phyloP scores from a whole-genome alignment of 2,797 vertebrate species.

The Sebastes variabilis region DNA sequence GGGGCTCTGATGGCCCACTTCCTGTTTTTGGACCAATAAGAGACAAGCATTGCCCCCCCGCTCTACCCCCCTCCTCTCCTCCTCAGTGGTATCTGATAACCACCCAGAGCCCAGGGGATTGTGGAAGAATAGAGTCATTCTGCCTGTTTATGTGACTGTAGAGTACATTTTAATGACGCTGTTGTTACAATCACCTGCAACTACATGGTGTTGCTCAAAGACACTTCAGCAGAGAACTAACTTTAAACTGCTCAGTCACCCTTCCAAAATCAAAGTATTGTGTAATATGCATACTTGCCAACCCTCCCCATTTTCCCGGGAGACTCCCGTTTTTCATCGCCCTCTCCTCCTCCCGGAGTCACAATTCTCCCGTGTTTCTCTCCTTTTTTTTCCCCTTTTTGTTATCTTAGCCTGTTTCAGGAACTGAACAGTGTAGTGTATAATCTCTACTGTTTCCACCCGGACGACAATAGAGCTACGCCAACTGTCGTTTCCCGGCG shows the following conservation, averaged over 20 bases:
- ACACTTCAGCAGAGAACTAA: not conserved
- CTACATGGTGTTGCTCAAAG: not conserved
- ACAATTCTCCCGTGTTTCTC: too few species aligned
- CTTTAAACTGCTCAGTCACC: not conserved
- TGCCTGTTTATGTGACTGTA: slow-evolving; percentile 32
- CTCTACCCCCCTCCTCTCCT: not conserved
- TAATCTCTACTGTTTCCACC: too few species aligned
- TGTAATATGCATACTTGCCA: too few species aligned
- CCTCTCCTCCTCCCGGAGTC: too few species aligned
- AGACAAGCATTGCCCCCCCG: not conserved
- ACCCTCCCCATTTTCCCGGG: too few species aligned
- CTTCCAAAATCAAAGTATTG: not conserved
- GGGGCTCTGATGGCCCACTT: slow-evolving; percentile 68
- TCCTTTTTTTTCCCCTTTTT: too few species aligned
- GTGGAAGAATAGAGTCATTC: slow-evolving; percentile 32
- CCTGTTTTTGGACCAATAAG: slow-evolving; percentile 65
- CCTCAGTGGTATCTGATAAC: slow-evolving; percentile 56
- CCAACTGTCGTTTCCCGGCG: too few species aligned
- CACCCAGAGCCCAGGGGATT: slow-evolving; percentile 38
- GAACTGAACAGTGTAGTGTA: too few species aligned
- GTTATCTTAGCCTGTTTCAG: too few species aligned
- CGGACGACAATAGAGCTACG: too few species aligned
- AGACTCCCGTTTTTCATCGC: too few species aligned
- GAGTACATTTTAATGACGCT: slow-evolving; percentile 2
- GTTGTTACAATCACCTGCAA: not conserved